A percentile compares a stretch with the other conserved stretches of the same genome.
Evolutionary conservation across 2,113 vertebrate genomes (phyloP).

Genomic region (Microcebus tavaratra): DNA sequence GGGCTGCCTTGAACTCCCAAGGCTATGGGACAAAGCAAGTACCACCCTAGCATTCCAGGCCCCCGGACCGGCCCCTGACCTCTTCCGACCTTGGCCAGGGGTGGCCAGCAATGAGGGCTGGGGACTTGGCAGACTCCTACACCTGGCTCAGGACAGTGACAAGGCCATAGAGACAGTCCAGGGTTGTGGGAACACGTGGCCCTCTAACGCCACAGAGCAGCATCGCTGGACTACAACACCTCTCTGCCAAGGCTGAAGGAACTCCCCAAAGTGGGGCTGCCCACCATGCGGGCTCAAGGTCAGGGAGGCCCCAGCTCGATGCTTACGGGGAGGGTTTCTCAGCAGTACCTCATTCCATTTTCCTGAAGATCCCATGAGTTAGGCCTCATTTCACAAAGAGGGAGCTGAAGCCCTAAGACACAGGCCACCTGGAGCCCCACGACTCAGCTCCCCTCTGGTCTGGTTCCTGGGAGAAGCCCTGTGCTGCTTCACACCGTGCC

Average conservation of each 20-base stretch:
- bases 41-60: neutral
- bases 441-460: fast-evolving
- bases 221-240: neutral
- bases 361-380: neutral
- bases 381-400: neutral
- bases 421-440: fast-evolving
- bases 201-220: neutral
- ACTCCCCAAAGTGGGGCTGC: neutral
- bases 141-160: neutral
- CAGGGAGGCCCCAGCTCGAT: too few relatives aligned
- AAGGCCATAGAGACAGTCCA: neutral
- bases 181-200: neutral
- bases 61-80: neutral
- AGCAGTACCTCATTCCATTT: neutral
- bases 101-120: neutral
- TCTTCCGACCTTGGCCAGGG: neutral
- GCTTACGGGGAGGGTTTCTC: neutral
- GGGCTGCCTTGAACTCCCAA: neutral
- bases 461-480: neutral
- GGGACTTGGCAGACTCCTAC: neutral
- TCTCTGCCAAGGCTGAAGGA: neutral
- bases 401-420: neutral
- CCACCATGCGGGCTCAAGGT: too few relatives aligned
- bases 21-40: neutral
- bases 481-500: neutral